Conservation (phyloP, 2,797 vertebrate species). For the Thamnophis elegans region DNA sequence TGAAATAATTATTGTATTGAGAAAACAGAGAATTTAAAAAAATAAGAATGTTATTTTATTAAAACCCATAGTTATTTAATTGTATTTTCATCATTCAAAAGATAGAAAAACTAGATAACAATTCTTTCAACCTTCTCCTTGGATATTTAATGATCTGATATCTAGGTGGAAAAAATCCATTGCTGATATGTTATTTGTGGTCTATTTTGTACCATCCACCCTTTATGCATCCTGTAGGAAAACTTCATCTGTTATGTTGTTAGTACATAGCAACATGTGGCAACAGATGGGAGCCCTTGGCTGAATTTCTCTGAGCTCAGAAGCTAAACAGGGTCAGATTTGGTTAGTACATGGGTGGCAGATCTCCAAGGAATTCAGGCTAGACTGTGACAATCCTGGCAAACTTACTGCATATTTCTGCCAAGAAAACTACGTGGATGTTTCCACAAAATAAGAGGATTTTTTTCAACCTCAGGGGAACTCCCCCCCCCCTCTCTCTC, state of each 20-base stretch:
- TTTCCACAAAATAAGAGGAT: background rate
- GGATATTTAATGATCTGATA: constrained; percentile 37
- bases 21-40: constrained; percentile 38
- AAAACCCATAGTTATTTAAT: constrained; percentile 37
- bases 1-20: constrained; percentile 24
- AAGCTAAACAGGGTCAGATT: background rate
- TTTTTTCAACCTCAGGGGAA: background rate
- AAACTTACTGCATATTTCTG: background rate
- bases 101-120: constrained; percentile 36
- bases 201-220: constrained; percentile 4
- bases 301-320: background rate
- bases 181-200: constrained; percentile 18
- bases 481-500: background rate
- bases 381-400: background rate
- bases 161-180: constrained; percentile 46
- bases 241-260: background rate
- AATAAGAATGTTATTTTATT: constrained; percentile 40
- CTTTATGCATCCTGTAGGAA: constrained; percentile 27
- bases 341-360: background rate
- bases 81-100: constrained; percentile 42
- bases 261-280: background rate
- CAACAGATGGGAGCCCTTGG: background rate
- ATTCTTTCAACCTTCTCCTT: constrained; percentile 27
- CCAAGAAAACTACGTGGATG: background rate
- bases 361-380: background rate